These are phyloP conservation scores for Lymantria monacha DNA, from an alignment of 2,888 invertebrate species.

Conservation along the genomic window DNA sequence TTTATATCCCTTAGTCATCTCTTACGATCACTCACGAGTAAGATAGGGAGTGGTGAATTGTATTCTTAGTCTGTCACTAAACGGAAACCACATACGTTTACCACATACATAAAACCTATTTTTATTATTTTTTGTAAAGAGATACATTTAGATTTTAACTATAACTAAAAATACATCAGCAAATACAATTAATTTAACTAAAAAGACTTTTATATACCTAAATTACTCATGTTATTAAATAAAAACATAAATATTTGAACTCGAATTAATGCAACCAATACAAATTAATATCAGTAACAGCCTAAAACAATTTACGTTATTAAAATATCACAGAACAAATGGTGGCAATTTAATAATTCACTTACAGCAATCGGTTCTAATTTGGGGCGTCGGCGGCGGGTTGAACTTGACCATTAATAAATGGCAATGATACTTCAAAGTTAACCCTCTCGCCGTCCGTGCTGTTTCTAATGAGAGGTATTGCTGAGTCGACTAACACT, in stretches of 20 bases:
- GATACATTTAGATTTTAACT: too few relatives aligned
- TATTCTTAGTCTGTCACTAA: too few relatives aligned
- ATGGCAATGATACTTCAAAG: slow-evolving; percentile 80
- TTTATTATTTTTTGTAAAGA: too few relatives aligned
- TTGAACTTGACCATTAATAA: slow-evolving; percentile 80
- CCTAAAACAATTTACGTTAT: slow-evolving; percentile 29
- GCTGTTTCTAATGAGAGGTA: slow-evolving; percentile 61
- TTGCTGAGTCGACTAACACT: slow-evolving; percentile 43
- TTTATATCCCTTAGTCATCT: too few relatives aligned
- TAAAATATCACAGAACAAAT: slow-evolving; percentile 56
- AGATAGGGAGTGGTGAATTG: too few relatives aligned
- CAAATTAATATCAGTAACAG: slow-evolving; percentile 9
- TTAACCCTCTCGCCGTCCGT: slow-evolving; percentile 63
- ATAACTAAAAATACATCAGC: too few relatives aligned
- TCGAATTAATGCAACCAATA: slow-evolving; percentile 1
- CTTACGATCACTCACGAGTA: too few relatives aligned
- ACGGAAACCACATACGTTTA: too few relatives aligned
- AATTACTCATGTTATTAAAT: too few relatives aligned
- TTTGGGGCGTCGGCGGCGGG: slow-evolving; percentile 45
- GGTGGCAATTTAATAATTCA: slow-evolving; percentile 75
- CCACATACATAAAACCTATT: too few relatives aligned
- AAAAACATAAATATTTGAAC: background rate
- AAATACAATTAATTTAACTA: too few relatives aligned
- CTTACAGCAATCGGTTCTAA: slow-evolving; percentile 71
- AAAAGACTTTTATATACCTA: too few relatives aligned